A percentile compares a stretch with the other conserved stretches of the same genome.
phyloP scores from a whole-genome alignment of 2,113 vertebrate genomes.

The Podarcis muralis region DNA sequence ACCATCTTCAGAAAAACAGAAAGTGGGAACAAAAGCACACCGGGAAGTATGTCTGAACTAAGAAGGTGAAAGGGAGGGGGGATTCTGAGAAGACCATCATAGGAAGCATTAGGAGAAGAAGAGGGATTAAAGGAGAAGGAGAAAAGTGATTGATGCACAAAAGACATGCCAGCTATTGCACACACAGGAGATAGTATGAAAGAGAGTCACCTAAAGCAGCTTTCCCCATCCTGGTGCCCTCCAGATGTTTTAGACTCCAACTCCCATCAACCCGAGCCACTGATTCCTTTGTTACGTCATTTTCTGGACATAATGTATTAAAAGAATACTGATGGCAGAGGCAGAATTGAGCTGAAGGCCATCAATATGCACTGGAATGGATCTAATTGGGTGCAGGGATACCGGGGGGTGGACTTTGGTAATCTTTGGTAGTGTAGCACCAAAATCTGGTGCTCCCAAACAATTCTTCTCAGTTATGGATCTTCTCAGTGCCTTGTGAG shows the following conservation, averaged over 20 bases:
- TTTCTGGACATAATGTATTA: neutral
- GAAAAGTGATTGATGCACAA: slow-evolving; percentile 5
- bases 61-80: neutral
- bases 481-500: too few species aligned
- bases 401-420: too few species aligned
- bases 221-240: neutral
- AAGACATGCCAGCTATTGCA: neutral
- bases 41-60: neutral
- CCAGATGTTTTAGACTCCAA: too few species aligned
- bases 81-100: slow-evolving; percentile 4
- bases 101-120: neutral
- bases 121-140: slow-evolving; percentile 1
- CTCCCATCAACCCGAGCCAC: too few species aligned
- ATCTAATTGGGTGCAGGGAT: neutral
- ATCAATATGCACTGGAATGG: neutral
- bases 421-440: too few species aligned
- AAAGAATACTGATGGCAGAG: neutral
- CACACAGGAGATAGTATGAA: neutral
- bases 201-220: neutral
- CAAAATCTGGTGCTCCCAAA: too few species aligned
- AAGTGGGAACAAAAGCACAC: slow-evolving; percentile 15
- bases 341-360: neutral
- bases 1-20: neutral
- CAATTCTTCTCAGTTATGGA: too few species aligned
- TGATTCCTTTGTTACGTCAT: neutral